Conservation (phyloP, 2,113 vertebrate species). For the Lampris megalopsis region DNA sequence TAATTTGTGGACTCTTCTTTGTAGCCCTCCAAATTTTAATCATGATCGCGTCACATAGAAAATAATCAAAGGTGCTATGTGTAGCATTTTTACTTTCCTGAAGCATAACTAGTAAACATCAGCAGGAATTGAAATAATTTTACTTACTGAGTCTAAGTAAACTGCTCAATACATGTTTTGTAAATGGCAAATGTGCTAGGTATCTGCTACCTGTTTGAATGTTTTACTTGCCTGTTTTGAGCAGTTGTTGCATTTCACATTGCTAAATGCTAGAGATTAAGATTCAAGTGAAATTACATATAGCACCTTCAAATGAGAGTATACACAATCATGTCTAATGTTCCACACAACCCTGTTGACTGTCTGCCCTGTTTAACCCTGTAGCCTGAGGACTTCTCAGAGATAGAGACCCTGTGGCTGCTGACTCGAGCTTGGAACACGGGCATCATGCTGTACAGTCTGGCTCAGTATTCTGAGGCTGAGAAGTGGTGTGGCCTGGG, state of each 20-base stretch:
- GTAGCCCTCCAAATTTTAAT: slow-evolving; percentile 12
- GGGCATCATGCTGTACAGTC: slow-evolving; percentile 86
- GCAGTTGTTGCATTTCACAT: too few species aligned
- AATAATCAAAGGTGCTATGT: slow-evolving; percentile 22
- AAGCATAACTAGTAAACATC: too few species aligned
- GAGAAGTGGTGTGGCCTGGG: slow-evolving; percentile 90
- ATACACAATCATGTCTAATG: neutral
- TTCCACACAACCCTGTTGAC: slow-evolving; percentile 38
- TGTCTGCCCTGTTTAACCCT: slow-evolving; percentile 38
- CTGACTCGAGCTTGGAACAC: slow-evolving; percentile 93
- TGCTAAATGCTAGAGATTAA: too few species aligned
- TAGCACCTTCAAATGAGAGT: too few species aligned
- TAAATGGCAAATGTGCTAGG: too few species aligned
- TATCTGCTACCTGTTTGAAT: neutral
- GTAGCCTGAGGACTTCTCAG: slow-evolving; percentile 84
- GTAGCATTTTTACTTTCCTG: too few species aligned
- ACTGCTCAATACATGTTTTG: too few species aligned
- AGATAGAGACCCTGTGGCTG: slow-evolving; percentile 90
- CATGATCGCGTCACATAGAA: slow-evolving; percentile 47
- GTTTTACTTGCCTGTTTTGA: too few species aligned
- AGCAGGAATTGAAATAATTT: too few species aligned
- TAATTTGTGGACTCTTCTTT: slow-evolving; percentile 30
- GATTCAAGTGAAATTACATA: too few species aligned
- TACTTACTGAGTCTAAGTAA: too few species aligned
- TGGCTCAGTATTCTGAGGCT: slow-evolving; percentile 83